These are phyloP conservation scores for Pomatostomus ruficeps DNA, from an alignment of 2,113 vertebrate species.

Conservation along the genomic window DNA sequence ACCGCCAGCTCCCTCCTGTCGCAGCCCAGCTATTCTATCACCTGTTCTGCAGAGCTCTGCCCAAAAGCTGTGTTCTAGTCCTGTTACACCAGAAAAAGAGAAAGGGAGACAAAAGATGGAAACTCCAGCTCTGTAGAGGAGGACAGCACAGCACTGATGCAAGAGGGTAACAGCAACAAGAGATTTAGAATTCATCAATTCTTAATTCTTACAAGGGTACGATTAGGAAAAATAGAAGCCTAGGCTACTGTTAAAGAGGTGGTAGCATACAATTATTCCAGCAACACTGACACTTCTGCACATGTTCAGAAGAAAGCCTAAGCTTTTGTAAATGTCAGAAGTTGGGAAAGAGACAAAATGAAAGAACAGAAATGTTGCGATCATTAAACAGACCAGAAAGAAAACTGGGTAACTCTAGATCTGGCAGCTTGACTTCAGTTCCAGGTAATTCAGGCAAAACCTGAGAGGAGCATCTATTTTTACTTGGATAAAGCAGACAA, in stretches of 20 bases:
- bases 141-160: not conserved
- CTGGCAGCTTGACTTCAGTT: conserved; percentile 35
- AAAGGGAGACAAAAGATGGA: not conserved
- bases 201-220: not conserved
- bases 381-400: not conserved
- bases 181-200: not conserved
- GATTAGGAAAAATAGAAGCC: not conserved
- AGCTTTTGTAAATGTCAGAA: not conserved
- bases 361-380: not conserved
- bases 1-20: not conserved
- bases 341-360: not conserved
- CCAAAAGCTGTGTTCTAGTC: not conserved
- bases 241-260: not conserved
- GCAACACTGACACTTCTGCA: not conserved
- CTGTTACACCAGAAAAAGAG: not conserved
- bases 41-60: not conserved
- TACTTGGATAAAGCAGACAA: not conserved
- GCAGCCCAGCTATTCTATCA: not conserved
- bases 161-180: not conserved
- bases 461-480: conserved; percentile 53
- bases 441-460: conserved; percentile 63
- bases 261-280: not conserved
- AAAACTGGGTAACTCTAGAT: conserved; percentile 26
- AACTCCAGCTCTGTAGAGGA: not conserved
- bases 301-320: not conserved